Percentiles rank a stretch among this genome's conserved stretches.
Conservation (phyloP, 2,888 invertebrate genomes). For the Drosophila seclusa region DNA sequence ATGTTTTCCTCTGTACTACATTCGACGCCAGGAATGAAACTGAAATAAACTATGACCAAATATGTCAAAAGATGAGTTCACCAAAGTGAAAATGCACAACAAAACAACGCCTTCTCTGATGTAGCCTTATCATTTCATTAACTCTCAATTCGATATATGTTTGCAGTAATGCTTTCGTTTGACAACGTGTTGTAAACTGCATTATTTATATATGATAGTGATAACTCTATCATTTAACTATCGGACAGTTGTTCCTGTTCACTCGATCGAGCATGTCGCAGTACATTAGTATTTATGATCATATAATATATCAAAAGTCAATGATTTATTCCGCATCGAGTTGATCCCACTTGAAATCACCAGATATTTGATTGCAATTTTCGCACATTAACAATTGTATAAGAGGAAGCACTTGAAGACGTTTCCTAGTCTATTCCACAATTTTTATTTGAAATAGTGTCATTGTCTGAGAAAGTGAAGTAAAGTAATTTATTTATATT, state of each 20-base stretch:
- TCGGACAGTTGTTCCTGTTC: background rate
- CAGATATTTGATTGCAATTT: background rate
- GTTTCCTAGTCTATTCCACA: too few relatives aligned
- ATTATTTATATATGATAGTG: background rate
- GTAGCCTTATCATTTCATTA: constrained; percentile 3
- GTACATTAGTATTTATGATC: too few relatives aligned
- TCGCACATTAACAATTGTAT: background rate
- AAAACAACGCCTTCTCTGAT: background rate
- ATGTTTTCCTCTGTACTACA: constrained; percentile 34
- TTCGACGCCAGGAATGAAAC: constrained; percentile 15
- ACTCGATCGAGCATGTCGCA: too few relatives aligned
- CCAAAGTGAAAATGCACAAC: constrained; percentile 10
- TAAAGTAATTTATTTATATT: constrained; percentile 7
- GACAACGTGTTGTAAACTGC: constrained; percentile 1
- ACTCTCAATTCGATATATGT: background rate
- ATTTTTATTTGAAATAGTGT: too few relatives aligned
- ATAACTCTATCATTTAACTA: background rate
- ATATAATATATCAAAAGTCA: too few relatives aligned
- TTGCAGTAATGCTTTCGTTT: background rate
- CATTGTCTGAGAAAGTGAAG: background rate
- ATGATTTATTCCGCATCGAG: too few relatives aligned
- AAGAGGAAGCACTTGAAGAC: background rate
- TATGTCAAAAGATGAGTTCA: constrained; percentile 25
- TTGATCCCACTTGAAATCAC: background rate
- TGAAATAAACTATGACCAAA: constrained; percentile 52